These are phyloP conservation scores for Ceyx erithaca DNA, from an alignment of 2,797 vertebrate species.

Conservation along the genomic window DNA sequence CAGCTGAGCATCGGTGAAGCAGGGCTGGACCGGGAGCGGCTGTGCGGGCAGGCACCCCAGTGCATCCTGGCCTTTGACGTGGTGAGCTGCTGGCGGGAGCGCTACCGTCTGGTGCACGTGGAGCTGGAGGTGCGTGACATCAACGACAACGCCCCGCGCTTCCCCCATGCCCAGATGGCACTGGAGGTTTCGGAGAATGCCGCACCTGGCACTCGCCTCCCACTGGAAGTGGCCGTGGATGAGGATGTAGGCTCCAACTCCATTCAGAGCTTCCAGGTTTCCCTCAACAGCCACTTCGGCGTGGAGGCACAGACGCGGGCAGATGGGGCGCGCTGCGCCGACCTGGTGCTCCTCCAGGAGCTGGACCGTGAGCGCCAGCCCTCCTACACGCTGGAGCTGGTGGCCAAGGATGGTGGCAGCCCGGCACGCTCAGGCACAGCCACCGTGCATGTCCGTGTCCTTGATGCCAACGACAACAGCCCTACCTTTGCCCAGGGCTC, in stretches of 20 bases:
- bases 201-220: conserved; percentile 87
- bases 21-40: conserved; percentile 89
- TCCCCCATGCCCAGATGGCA: conserved; percentile 84
- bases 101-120: conserved; percentile 92
- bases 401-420: conserved; percentile 90
- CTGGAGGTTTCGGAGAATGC: conserved; percentile 93
- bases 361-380: conserved; percentile 92
- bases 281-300: conserved; percentile 89
- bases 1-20: conserved; percentile 89
- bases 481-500: conserved; percentile 89
- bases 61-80: conserved; percentile 94
- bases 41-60: conserved; percentile 87
- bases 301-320: conserved; percentile 94
- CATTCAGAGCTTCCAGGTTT: conserved; percentile 92
- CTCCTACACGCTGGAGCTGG: conserved; percentile 87
- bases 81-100: conserved; percentile 88
- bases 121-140: conserved; percentile 94
- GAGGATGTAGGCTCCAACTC: conserved; percentile 92
- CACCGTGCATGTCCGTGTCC: conserved; percentile 88
- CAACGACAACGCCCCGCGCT: conserved; percentile 93
- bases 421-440: conserved; percentile 86
- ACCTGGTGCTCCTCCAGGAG: conserved; percentile 92
- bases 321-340: conserved; percentile 93
- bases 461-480: conserved; percentile 94
- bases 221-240: conserved; percentile 88